A percentile compares a stretch with the other conserved stretches of the same genome.
These are phyloP conservation scores for Xenopus petersii DNA, from an alignment of 2,797 vertebrate genomes.

Conservation along the genomic window DNA sequence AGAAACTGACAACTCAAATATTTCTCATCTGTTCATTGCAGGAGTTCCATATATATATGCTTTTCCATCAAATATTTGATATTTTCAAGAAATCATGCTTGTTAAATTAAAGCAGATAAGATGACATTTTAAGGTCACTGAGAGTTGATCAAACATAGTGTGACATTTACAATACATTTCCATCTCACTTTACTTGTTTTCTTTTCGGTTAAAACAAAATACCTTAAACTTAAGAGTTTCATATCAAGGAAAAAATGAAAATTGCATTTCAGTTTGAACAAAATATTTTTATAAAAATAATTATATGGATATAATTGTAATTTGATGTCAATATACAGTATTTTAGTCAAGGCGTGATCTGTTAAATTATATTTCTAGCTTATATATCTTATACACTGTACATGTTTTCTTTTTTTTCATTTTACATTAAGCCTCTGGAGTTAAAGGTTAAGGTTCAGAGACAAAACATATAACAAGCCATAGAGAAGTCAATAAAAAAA, in stretches of 20 bases:
- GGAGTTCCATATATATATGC: constrained; percentile 62
- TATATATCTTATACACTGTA: not conserved
- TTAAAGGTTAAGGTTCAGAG: not conserved
- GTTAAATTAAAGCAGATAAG: constrained; percentile 75
- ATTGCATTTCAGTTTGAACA: constrained; percentile 35
- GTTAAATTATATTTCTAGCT: not conserved
- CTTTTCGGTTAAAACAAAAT: constrained; percentile 52
- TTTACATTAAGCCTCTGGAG: not conserved
- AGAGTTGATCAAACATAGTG: constrained; percentile 73
- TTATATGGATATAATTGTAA: constrained; percentile 12
- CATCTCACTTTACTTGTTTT: constrained; percentile 64
- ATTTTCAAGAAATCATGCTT: constrained; percentile 69
- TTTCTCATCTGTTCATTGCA: constrained; percentile 56
- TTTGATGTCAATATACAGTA: constrained; percentile 18
- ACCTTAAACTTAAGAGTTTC: constrained; percentile 52
- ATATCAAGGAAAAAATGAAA: constrained; percentile 49
- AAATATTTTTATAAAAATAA: constrained; percentile 16
- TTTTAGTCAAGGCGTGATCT: constrained; percentile 2
- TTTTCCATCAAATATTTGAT: constrained; percentile 73
- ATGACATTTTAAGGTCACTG: constrained; percentile 82
- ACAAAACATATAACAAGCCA: not conserved
- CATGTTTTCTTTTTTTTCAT: not conserved
- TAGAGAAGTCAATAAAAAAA: not conserved
- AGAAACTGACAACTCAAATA: constrained; percentile 49
- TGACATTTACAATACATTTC: constrained; percentile 83